Base-by-base conservation (phyloP, 1,140 invertebrate genomes). In the Paralvinella palmiformis region DNA sequence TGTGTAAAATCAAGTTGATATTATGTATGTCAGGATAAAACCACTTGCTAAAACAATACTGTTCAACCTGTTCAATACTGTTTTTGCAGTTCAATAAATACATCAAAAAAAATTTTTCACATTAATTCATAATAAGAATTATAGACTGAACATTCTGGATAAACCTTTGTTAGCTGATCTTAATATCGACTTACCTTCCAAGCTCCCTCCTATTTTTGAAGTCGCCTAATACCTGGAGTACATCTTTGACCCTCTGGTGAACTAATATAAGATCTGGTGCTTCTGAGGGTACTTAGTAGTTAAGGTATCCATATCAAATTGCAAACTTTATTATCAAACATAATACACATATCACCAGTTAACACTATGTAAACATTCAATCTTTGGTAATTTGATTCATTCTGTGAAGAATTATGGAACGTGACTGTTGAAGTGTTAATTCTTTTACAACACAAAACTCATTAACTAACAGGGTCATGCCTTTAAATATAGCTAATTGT, bases 181-280 rank as follows among this genome's bases (percentile, higher is more conserved):
- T 29, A 24, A 33, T 13, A 3, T 33, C 22, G 15, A 50, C 57
- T 67, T 78, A 86, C 84, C 81, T 86, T 32, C 86, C 87, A 29
- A 85, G 77, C 75, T 95, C 87, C 64, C 90, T 85, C 58, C 90
- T 82, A 58, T 85, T 87, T 67, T 86, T 91, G 73, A 98, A 98
- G 81, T 98, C 92, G 15, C 88, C 86, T 36, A 99, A 82, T 17
- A 98, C 91, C 70, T 88, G 83, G 15, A 92, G 83, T 48, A 95
- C 84, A 77, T 98, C 95, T 69, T 91, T 88, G 53, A 98, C 96
- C 73, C 94, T 85, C 73, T 93, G 89, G 76, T 94, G 89, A 6
- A 97, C 84, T 69, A 94, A 88, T 73, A 90, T 87, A 15, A 96
- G 80, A 74, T 89, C 90, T 24, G 87, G 83, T 6, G 86, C 63